Conservation (phyloP, 2,888 invertebrate genomes). For the Tiliacea citrago region DNA sequence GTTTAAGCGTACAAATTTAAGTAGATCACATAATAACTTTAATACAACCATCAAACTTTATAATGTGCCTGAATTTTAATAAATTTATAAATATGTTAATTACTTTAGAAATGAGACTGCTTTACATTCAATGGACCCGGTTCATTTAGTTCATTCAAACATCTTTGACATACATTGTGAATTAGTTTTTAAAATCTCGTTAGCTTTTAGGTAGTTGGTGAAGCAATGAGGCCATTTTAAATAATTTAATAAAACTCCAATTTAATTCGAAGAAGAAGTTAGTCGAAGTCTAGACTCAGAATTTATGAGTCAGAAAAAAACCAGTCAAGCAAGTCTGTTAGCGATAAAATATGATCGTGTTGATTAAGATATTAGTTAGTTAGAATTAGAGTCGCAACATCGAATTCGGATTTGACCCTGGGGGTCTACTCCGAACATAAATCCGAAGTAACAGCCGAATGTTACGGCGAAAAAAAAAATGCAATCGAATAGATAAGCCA, state of each 20-base stretch:
- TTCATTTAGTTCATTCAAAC: slow-evolving; percentile 41
- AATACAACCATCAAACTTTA: slow-evolving; percentile 41
- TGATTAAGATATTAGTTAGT: neutral
- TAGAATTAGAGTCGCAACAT: neutral
- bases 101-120: slow-evolving; percentile 39
- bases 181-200: slow-evolving; percentile 15
- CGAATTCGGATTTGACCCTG: neutral
- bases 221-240: neutral
- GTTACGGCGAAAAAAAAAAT: no score
- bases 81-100: slow-evolving; percentile 56
- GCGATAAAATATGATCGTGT: neutral
- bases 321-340: neutral
- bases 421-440: no score
- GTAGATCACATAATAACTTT: slow-evolving; percentile 54
- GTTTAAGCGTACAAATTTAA: slow-evolving; percentile 16
- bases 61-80: slow-evolving; percentile 45
- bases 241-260: neutral
- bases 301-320: neutral
- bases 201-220: neutral
- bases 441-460: no score
- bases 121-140: slow-evolving; percentile 37
- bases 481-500: no score
- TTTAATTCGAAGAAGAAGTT: neutral
- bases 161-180: slow-evolving; percentile 33
- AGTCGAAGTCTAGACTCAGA: neutral